Conservation (phyloP, 1,140 invertebrate species). For the Phocides pigmalion region DNA sequence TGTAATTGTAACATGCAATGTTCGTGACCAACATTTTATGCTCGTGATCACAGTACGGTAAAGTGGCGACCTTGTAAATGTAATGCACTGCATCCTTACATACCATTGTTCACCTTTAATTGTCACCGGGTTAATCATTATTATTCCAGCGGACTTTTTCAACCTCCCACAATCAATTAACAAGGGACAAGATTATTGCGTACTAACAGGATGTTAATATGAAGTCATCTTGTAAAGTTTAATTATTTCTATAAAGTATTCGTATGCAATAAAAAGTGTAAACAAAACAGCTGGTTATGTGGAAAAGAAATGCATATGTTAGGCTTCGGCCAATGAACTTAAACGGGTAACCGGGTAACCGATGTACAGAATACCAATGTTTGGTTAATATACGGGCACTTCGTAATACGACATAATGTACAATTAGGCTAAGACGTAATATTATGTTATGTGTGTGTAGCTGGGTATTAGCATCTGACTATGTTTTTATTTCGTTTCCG, state of each 20-base stretch:
- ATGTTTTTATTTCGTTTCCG: constrained; percentile 1
- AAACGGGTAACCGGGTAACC: too few relatives aligned
- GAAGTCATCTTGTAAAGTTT: neutral
- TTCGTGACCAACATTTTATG: constrained; percentile 32
- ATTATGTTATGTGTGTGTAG: neutral
- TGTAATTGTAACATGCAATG: constrained; percentile 23
- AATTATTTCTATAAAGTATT: too few relatives aligned
- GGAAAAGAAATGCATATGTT: too few relatives aligned
- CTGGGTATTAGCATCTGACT: neutral
- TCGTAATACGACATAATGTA: neutral
- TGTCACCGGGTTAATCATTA: constrained; percentile 20
- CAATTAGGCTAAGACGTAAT: neutral
- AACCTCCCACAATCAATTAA: constrained; percentile 22
- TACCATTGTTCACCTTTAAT: constrained; percentile 29
- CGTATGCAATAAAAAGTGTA: too few relatives aligned
- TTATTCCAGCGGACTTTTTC: constrained; percentile 9
- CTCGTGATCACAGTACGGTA: constrained; percentile 33
- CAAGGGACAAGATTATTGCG: constrained; percentile 6
- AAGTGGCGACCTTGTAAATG: constrained; percentile 41
- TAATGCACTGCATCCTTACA: constrained; percentile 33
- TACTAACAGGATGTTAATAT: neutral
- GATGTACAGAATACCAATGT: too few relatives aligned
- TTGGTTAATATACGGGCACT: neutral
- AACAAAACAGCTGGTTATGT: too few relatives aligned
- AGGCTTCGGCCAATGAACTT: too few relatives aligned